Evolutionary conservation across 2,888 invertebrate genomes (phyloP).

Genomic region (Auanema freiburgensis): DNA sequence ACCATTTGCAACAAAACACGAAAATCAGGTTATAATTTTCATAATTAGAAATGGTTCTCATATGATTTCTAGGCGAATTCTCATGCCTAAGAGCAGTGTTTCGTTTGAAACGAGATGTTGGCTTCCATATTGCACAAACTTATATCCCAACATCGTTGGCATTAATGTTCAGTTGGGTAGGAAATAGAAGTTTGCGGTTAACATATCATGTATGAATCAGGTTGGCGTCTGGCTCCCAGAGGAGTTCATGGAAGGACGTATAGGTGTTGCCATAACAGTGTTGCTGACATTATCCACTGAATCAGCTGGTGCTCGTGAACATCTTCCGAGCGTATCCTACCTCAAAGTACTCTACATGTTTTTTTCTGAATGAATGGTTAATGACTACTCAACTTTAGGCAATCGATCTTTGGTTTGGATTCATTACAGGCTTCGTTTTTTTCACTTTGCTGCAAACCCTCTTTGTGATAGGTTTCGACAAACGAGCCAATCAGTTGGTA

Average conservation of each 20-base stretch:
- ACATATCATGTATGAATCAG: slow-evolving; percentile 23
- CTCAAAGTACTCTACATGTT: slow-evolving; percentile 42
- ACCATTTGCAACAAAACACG: slow-evolving; percentile 49
- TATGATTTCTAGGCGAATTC: slow-evolving; percentile 43
- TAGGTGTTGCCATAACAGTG: slow-evolving; percentile 64
- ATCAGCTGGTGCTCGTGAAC: slow-evolving; percentile 62
- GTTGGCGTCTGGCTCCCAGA: slow-evolving; percentile 64
- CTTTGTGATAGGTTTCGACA: slow-evolving; percentile 64
- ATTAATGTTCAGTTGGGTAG: slow-evolving; percentile 63
- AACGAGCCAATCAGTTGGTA: slow-evolving; percentile 60
- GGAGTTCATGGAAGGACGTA: slow-evolving; percentile 64
- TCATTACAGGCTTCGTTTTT: slow-evolving; percentile 64
- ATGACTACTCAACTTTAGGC: slow-evolving; percentile 45
- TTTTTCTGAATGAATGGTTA: slow-evolving; percentile 1
- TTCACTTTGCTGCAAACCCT: slow-evolving; percentile 63
- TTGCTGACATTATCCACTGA: slow-evolving; percentile 63
- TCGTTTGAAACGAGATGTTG: slow-evolving; percentile 60
- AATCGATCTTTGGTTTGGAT: slow-evolving; percentile 64
- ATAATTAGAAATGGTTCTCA: no score
- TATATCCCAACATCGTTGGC: slow-evolving; percentile 63
- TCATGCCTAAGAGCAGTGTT: slow-evolving; percentile 61
- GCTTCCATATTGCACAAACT: slow-evolving; percentile 62
- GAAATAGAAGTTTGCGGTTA: no score
- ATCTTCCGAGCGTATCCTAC: slow-evolving; percentile 63
- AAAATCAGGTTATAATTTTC: slow-evolving; percentile 48